A percentile compares a stretch with the other conserved stretches of the same genome.
Evolutionary conservation across 1,140 invertebrate genomes (phyloP).

Genomic region (Pseudachorutes palmiensis): DNA sequence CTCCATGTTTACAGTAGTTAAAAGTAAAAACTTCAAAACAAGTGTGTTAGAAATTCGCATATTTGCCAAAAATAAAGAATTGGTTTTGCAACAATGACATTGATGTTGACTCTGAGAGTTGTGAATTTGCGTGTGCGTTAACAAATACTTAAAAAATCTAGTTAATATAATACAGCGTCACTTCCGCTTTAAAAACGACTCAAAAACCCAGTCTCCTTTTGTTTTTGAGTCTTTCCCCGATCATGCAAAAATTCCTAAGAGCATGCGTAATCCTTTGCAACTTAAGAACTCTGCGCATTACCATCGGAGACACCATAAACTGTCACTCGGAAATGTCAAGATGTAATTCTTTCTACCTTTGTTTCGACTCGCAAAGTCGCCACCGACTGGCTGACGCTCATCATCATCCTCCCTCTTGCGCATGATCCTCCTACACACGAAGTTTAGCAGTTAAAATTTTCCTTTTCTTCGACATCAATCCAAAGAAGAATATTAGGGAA

Average conservation of each 20-base stretch:
- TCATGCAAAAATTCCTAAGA: no score
- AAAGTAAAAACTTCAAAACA: not conserved
- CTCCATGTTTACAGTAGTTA: not conserved
- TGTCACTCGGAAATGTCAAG: not conserved
- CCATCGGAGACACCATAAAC: not conserved
- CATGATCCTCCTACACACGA: not conserved
- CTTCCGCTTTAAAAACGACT: no score
- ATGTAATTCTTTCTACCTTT: not conserved
- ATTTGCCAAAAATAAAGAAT: not conserved
- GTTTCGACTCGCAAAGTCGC: not conserved
- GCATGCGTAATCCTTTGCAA: no score
- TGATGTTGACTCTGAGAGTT: not conserved
- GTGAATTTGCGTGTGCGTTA: no score
- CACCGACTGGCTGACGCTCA: not conserved
- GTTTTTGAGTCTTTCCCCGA: no score
- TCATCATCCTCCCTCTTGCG: not conserved
- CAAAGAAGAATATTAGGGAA: not conserved
- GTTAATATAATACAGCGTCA: no score
- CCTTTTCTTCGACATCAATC: not conserved
- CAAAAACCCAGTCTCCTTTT: no score
- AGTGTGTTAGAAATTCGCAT: not conserved
- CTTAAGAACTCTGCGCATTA: no score
- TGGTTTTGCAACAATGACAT: not conserved
- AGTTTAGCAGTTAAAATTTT: not conserved
- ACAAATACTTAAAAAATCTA: no score